Base-by-base conservation (phyloP, 2,113 vertebrate species). In the Daubentonia madagascariensis region DNA sequence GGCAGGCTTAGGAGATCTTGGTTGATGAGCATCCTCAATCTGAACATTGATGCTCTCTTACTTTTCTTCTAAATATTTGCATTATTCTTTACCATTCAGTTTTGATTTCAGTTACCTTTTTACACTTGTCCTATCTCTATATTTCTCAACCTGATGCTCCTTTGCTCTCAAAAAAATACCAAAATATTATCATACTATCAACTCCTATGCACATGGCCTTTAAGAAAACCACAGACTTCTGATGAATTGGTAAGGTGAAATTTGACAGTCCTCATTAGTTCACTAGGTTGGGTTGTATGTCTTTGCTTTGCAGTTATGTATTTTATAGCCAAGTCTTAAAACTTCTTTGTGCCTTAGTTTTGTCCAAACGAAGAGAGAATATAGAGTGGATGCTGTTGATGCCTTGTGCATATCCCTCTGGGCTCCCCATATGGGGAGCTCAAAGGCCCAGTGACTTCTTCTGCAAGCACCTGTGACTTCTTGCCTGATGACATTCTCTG, bases 71-170 rank as follows among this genome's bases (percentile, higher is more conserved):
- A 94, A 92, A 75, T n/a, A 81, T 48, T 96, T 86, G 8, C 28
- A 50, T 87, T 75, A n/a, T 96, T 86, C 80, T 85, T 86, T 89
- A 54, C 11, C 32, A 91, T 78, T 95, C 4, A 25, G 17, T 84
- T 96, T 96, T 45, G 1, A 83, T 76, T 65, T 97, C 54, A 88
- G 63, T 28, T 63, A 37, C 68, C 23, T 85, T 93, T 95, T 96
- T 80, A 73, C 1, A 37, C 20, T 80, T 76, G 48, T 59, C 11
- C 6, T 89, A 67, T 52, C 43, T 92, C 4, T 8, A 18, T 76
- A 40, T 94, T 97, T 97, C 84, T 95, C 43, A 90, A 65, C 6
- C 1, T 68, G 13, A 84, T 68, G 12, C 8, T 90, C 28, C 45
- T 84, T 91, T 84, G 35, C 18, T 85, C 11, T 76, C 70, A 85